Evolutionary conservation across 2,888 invertebrate genomes (phyloP).

Genomic region (Tenthredo notha): DNA sequence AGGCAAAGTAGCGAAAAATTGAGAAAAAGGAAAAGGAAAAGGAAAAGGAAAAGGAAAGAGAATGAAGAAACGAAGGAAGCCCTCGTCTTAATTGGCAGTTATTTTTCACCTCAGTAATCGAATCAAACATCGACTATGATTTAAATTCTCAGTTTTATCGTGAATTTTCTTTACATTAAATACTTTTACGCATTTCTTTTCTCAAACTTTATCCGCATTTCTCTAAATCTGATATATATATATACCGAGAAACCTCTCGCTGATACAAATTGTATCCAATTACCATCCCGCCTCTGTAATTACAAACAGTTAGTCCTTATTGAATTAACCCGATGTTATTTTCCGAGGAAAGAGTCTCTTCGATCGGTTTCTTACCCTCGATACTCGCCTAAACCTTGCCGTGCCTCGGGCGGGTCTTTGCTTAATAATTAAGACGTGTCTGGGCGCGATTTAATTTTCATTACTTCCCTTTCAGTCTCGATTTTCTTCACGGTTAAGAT

Average conservation of each 20-base stretch:
- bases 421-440: slow-evolving; percentile 50
- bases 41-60: background rate
- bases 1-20: slow-evolving; percentile 21
- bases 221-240: background rate
- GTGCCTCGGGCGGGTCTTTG: background rate
- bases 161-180: background rate
- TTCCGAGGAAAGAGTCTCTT: slow-evolving; percentile 31
- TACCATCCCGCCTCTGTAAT: slow-evolving; percentile 37
- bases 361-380: slow-evolving; percentile 9
- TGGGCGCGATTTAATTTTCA: slow-evolving; percentile 50
- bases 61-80: background rate
- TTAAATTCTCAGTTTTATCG: background rate
- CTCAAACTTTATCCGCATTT: background rate
- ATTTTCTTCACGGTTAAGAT: slow-evolving; percentile 38
- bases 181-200: background rate
- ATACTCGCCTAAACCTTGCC: background rate
- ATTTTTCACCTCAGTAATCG: slow-evolving; percentile 33
- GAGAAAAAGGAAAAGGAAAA: background rate
- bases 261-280: slow-evolving; percentile 50
- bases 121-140: slow-evolving; percentile 15
- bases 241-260: background rate
- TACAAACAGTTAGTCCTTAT: slow-evolving; percentile 47
- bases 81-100: slow-evolving; percentile 17
- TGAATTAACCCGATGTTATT: slow-evolving; percentile 39
- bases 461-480: slow-evolving; percentile 41